Evolutionary conservation across 1,140 invertebrate genomes (phyloP), one percentile per base, ranked within the genome.

Genomic region (Magallana gigas): DNA sequence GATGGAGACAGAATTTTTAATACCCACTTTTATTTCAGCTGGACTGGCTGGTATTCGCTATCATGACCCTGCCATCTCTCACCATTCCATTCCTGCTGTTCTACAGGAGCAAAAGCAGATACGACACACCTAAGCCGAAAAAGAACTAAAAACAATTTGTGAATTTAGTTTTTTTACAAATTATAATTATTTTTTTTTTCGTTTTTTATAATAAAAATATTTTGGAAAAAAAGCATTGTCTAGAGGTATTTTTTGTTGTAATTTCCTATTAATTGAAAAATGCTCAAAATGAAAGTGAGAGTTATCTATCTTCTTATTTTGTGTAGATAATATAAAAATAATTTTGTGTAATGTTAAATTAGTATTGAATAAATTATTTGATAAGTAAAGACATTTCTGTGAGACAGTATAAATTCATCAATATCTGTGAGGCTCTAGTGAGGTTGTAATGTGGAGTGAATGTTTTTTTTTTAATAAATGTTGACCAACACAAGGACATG

Each of bases 11-110:
- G 9, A 29, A 68, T 56, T 57, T 84, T 83, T 84, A 56, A 58
- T 16, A 71, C 36, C 4, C 48, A 48, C 5, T 48, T 36, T 87
- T 91, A 92, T 96, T 96, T 85, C 93, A 97, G 97, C 93, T 98
- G 85, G 98, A 99, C 94, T 99, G 99, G 99, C 95, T 97, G 81
- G 97, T 98, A 57, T 99, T 99, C 95, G 98, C 98, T 85, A 96
- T 99, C 8, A 99, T 99, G 98, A 98, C 98, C 62, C 95, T 99
- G 81, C 98, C 98, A 82, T 98, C 98, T 4, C 95, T 99, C 16
- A 97, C 97, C n/a, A 98, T 99, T 95, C 98, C 98, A 57, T 98
- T 98, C 94, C 96, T 97, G 48, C 95, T 99, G 81, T 99, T 98
- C 98, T 98, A 97, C 94, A 97, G 97, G 29, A 99, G 98, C 93